Conservation (phyloP, 30 jellyfish, hydroid and myxozoan species). For the Aurelia sp. region DNA sequence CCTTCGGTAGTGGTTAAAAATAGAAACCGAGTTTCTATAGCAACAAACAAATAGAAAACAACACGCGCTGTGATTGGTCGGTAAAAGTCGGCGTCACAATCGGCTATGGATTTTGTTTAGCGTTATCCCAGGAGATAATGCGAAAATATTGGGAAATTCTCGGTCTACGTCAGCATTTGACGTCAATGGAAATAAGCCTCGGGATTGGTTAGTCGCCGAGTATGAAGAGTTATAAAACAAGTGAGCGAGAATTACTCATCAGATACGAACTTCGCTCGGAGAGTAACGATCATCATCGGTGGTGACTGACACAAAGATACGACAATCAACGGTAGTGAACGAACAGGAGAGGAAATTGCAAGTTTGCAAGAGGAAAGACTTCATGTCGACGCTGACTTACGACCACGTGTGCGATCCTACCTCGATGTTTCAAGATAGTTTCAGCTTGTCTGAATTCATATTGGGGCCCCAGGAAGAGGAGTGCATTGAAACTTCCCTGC, state of each 20-base stretch:
- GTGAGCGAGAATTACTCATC: conserved; percentile 30
- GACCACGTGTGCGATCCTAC: conserved; percentile 76
- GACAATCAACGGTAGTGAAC: background rate
- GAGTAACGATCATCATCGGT: background rate
- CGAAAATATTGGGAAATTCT: conserved; percentile 30
- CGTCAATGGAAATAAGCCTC: conserved; percentile 3
- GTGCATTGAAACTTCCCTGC: background rate
- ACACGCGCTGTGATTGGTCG: conserved; percentile 59
- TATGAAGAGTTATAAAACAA: conserved; percentile 72
- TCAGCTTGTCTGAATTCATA: conserved; percentile 63
- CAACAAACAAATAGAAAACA: conserved; percentile 44
- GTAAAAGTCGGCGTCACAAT: conserved; percentile 31
- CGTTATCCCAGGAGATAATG: background rate
- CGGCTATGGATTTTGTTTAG: background rate
- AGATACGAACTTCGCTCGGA: conserved; percentile 22
- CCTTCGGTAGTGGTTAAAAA: background rate
- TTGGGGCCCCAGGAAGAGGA: conserved; percentile 66
- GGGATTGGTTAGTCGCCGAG: conserved; percentile 68
- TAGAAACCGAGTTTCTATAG: conserved; percentile 22
- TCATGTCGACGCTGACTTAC: conserved; percentile 40
- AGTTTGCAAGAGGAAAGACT: background rate
- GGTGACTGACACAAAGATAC: background rate
- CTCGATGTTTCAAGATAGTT: conserved; percentile 66
- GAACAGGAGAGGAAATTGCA: background rate
- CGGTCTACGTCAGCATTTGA: conserved; percentile 8